phyloP scores from a whole-genome alignment of 2,113 vertebrate species.

The Puffinus mauretanicus region DNA sequence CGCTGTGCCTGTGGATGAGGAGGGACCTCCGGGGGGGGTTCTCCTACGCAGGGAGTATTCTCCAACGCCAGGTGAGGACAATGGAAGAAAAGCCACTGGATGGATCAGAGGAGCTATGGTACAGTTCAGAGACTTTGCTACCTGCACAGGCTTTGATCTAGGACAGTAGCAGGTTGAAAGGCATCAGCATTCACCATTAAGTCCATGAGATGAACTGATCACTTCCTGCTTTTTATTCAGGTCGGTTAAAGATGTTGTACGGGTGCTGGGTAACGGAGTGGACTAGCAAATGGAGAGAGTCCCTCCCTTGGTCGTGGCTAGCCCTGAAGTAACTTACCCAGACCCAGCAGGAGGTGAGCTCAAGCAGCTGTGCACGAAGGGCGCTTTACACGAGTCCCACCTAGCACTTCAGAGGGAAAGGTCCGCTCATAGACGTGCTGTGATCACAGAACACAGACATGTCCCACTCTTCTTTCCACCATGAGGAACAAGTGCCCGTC shows the following conservation, averaged over 20 bases:
- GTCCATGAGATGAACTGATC: not conserved
- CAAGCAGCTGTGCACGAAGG: not conserved
- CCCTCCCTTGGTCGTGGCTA: not conserved
- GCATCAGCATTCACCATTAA: not conserved
- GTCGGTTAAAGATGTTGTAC: not conserved
- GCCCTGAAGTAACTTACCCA: not conserved
- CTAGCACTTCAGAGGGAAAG: not conserved
- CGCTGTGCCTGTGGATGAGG: not conserved
- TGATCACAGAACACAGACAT: not conserved
- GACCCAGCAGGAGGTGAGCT: not conserved
- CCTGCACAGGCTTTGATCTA: not conserved
- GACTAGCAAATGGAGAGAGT: not conserved
- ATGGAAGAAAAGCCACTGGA: not conserved
- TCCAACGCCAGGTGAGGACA: not conserved
- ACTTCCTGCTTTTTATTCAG: not conserved
- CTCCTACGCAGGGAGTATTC: not conserved
- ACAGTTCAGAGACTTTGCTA: not conserved
- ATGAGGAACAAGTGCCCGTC: not conserved
- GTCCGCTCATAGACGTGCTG: fast-evolving
- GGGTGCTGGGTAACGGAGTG: not conserved
- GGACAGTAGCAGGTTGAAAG: not conserved
- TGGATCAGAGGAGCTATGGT: not conserved
- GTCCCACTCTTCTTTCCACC: not conserved
- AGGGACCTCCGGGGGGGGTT: not conserved
- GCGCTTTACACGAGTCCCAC: not conserved